These are phyloP conservation scores for Oriolus oriolus DNA, from an alignment of 2,113 vertebrate species.

Conservation along the genomic window DNA sequence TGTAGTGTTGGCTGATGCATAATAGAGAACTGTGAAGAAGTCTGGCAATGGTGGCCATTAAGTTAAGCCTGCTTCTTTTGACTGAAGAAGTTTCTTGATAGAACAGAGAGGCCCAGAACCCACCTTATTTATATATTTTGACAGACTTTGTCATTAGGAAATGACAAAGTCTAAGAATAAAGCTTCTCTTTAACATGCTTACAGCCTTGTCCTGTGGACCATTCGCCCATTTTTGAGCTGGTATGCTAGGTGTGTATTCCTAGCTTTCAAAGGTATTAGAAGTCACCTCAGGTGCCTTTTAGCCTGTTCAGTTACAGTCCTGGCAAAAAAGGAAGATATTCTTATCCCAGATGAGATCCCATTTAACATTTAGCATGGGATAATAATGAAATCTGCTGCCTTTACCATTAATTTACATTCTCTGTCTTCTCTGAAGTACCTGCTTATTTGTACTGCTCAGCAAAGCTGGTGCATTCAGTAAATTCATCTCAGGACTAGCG, in stretches of 20 bases:
- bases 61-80: neutral
- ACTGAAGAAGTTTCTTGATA: neutral
- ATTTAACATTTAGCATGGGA: neutral
- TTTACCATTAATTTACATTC: neutral
- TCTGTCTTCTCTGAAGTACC: neutral
- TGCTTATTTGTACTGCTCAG: neutral
- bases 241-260: neutral
- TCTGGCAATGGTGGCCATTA: neutral
- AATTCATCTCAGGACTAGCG: neutral
- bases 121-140: neutral
- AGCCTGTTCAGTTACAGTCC: neutral
- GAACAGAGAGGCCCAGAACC: neutral
- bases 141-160: neutral
- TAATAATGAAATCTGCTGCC: neutral
- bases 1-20: neutral
- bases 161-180: neutral
- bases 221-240: neutral
- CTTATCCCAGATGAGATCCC: neutral
- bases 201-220: neutral
- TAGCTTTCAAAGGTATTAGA: neutral
- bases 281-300: neutral
- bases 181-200: neutral
- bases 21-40: neutral
- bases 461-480: neutral
- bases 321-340: neutral